These are phyloP conservation scores for Stichopus chloronotus DNA, from an alignment of 35 echinoderm and acorn worm genomes.

Conservation along the genomic window DNA sequence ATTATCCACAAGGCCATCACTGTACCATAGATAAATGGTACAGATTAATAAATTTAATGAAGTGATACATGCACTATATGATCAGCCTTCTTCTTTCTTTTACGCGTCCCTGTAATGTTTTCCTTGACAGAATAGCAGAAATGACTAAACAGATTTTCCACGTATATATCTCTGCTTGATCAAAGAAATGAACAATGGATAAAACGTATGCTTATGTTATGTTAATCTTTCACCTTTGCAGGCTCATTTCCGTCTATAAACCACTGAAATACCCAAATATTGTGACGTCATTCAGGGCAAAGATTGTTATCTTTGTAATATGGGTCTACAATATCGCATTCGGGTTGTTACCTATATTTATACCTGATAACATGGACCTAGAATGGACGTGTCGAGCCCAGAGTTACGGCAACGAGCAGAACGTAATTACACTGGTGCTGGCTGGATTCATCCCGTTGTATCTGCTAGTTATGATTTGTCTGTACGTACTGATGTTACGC, in stretches of 20 bases:
- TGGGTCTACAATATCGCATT: conserved; percentile 37
- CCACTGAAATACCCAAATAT: conserved; percentile 7
- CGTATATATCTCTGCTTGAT: too few species aligned
- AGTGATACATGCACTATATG: too few species aligned
- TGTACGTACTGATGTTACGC: conserved; percentile 39
- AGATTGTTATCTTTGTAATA: not conserved
- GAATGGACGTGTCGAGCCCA: conserved; percentile 27
- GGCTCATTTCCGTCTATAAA: conserved; percentile 34
- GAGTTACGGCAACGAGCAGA: conserved; percentile 16
- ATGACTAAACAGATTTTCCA: too few species aligned
- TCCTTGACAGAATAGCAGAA: too few species aligned
- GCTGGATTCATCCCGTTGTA: conserved; percentile 19
- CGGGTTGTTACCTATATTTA: not conserved
- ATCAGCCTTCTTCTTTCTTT: too few species aligned
- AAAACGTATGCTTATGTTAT: too few species aligned
- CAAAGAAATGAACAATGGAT: too few species aligned
- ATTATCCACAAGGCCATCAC: too few species aligned
- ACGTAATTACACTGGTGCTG: not conserved
- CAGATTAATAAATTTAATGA: too few species aligned
- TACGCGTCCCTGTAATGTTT: too few species aligned
- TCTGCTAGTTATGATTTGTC: not conserved
- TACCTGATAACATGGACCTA: not conserved
- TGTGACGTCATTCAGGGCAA: conserved; percentile 40
- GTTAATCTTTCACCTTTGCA: not conserved
- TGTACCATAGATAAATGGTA: too few species aligned